These are phyloP conservation scores for Salvator merianae DNA, from an alignment of 2,113 vertebrate genomes.

Conservation along the genomic window DNA sequence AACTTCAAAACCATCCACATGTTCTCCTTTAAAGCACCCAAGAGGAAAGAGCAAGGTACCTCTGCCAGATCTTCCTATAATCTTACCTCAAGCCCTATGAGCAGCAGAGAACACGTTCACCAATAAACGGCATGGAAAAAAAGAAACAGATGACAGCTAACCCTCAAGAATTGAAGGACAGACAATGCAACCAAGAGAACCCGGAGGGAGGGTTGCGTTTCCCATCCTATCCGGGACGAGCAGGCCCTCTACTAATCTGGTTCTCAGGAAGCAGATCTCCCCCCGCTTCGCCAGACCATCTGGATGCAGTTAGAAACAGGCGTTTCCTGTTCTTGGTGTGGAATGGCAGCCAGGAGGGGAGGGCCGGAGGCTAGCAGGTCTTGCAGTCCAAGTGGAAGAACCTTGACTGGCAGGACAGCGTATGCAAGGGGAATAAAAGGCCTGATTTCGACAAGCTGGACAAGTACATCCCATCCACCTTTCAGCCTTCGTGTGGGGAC, in stretches of 20 bases:
- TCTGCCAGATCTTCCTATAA: not conserved
- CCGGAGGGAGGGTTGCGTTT: not conserved
- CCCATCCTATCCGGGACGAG: not conserved
- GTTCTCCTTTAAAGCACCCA: not conserved
- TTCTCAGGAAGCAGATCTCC: conserved; percentile 17
- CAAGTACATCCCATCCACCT: no score
- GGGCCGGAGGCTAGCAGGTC: conserved; percentile 24
- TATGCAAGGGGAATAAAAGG: not conserved
- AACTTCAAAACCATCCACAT: not conserved
- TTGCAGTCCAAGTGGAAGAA: not conserved
- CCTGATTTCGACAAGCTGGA: not conserved
- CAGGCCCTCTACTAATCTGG: not conserved
- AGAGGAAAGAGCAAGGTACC: not conserved
- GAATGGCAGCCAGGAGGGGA: conserved; percentile 26
- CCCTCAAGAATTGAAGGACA: not conserved
- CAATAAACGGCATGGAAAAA: not conserved
- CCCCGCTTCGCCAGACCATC: conserved; percentile 6
- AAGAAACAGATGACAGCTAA: not conserved
- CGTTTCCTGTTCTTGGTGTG: conserved; percentile 22
- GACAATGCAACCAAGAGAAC: not conserved
- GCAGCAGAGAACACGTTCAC: not conserved
- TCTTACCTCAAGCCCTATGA: not conserved
- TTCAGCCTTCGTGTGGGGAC: no score
- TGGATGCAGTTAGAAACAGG: conserved; percentile 34
- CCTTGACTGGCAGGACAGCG: not conserved